These are phyloP conservation scores for Meiosimyza platycephala DNA, from an alignment of 2,888 invertebrate species.

Conservation along the genomic window DNA sequence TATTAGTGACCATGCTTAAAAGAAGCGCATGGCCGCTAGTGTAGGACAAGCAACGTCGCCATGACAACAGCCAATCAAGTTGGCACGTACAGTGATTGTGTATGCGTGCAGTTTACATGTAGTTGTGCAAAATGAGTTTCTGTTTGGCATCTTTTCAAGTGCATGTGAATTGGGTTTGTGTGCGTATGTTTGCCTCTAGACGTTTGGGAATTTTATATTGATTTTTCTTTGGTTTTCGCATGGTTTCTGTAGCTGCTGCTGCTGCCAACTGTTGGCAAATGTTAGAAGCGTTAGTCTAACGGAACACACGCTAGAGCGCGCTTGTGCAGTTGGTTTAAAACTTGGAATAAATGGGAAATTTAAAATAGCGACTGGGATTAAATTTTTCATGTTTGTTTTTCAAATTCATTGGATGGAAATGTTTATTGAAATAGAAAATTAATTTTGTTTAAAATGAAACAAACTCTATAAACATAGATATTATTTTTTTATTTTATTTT, in stretches of 20 bases:
- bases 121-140: constrained; percentile 21
- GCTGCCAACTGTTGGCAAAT: constrained; percentile 45
- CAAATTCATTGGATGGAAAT: neutral
- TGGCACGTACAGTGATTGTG: constrained; percentile 28
- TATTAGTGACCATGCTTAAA: constrained; percentile 18
- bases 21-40: constrained; percentile 42
- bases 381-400: neutral
- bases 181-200: constrained; percentile 6
- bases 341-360: constrained; percentile 16
- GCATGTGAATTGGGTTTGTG: constrained; percentile 11
- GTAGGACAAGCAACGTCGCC: constrained; percentile 12
- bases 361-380: neutral
- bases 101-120: constrained; percentile 18
- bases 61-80: constrained; percentile 42
- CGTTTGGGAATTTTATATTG: constrained; percentile 35
- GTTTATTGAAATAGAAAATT: too few species aligned
- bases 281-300: constrained; percentile 18
- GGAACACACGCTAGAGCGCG: constrained; percentile 46
- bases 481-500: too few species aligned
- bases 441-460: too few species aligned
- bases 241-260: neutral
- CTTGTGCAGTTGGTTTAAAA: constrained; percentile 45
- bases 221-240: neutral
- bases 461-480: too few species aligned
- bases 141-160: constrained; percentile 2